Evolutionary conservation across 2,888 invertebrate genomes (phyloP), one percentile per base, ranked within the genome.

Genomic region (Acleris emargana): DNA sequence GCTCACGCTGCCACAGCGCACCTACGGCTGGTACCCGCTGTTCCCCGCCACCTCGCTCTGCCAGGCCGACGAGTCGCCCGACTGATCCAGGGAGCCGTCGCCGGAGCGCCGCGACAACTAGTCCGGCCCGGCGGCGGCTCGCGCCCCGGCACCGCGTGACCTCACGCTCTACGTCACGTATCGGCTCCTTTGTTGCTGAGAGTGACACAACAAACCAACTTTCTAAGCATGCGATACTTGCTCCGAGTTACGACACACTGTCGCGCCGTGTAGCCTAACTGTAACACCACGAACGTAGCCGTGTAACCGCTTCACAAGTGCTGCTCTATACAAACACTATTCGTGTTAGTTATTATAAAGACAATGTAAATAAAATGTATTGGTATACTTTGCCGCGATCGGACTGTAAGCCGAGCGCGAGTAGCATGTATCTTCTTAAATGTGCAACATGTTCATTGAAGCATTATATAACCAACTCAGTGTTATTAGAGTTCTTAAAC

Each of bases 21-120:
- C 96, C 52, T 95, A 95, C 77, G 97, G 97, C 71, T 98, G 98
- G 98, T 98, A 98, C 93, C 97, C 97, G 69, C 93, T 98, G 72
- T 97, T 97, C 89, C 97, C 97, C 43, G 96, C 97, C 84, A 96
- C 96, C 77, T 96, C 96, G 60, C 94, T 97, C 70, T 38, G 96
- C 95, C 38, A 38, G 25, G 96, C 84, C 73, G 89, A 94, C 81
- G 94, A 94, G 76, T 91, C 91, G 69, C 91, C 91, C 77, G 91
- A 92, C 84, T 92, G 91, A 92, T 93, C 90, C 77, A 83, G 91
- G 73, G 91, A 91, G 88, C 91, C 91, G 90, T 91, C 91, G 89
- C 91, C 91, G 82, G 91, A 92, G 82, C 88, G 87, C 77, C 84
- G 79, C 74, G 83, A 87, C 75, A 67, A 83, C 75, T 87, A 85